Evolutionary conservation across 2,888 invertebrate species (phyloP).

Genomic region (Euzetes globulus): DNA sequence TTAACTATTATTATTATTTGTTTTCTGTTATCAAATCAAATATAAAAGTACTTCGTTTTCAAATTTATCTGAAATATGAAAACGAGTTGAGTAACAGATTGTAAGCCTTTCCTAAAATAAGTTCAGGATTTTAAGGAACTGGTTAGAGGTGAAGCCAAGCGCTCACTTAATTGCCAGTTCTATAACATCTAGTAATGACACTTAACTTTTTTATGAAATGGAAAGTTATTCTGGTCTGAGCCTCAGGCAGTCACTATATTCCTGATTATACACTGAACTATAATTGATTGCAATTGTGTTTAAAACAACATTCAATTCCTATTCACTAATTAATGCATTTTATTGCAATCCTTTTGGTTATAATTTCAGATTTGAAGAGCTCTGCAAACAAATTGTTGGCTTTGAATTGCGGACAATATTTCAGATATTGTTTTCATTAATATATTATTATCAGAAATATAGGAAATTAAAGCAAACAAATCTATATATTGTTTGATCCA

Average conservation of each 20-base stretch:
- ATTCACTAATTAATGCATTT: no score
- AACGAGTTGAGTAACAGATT: neutral
- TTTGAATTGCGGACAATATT: no score
- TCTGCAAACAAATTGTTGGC: no score
- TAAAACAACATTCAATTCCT: no score
- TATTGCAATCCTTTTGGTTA: no score
- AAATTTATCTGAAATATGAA: no score
- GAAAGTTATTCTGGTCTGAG: slow-evolving; percentile 4
- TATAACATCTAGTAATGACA: slow-evolving; percentile 23
- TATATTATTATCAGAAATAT: neutral
- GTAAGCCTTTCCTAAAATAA: neutral
- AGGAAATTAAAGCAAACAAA: neutral
- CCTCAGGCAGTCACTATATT: slow-evolving; percentile 17
- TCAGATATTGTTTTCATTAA: no score
- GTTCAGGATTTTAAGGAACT: neutral
- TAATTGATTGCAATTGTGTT: neutral
- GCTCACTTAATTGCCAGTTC: neutral
- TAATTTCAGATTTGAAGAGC: no score
- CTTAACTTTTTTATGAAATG: slow-evolving; percentile 13
- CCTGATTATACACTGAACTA: slow-evolving; percentile 14
- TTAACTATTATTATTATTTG: no score
- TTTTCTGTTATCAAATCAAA: no score
- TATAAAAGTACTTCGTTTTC: no score
- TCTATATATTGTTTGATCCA: neutral
- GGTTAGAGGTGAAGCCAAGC: neutral